phyloP scores from a whole-genome alignment of 2,888 invertebrate genomes.

The Erebia palarica region DNA sequence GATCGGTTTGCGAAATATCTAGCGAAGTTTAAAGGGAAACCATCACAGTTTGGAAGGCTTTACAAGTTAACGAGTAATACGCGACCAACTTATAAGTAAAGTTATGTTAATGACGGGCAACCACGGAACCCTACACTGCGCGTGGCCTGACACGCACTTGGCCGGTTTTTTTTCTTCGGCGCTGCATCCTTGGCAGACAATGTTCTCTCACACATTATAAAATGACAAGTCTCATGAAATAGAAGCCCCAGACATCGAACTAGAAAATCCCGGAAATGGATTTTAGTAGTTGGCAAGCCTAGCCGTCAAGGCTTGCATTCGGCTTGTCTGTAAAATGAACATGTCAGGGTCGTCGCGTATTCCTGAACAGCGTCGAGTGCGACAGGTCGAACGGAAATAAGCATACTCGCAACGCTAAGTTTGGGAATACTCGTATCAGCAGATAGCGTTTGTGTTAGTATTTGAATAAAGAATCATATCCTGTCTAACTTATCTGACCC shows the following conservation, averaged over 20 bases:
- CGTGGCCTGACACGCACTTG: neutral
- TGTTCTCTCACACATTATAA: too few species aligned
- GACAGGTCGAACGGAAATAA: conserved; percentile 80
- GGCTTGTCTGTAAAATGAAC: conserved; percentile 73
- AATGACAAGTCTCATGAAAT: neutral
- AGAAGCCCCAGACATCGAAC: neutral
- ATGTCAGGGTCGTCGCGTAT: conserved; percentile 64
- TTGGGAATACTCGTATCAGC: conserved; percentile 63
- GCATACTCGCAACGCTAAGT: conserved; percentile 74
- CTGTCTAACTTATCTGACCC: neutral
- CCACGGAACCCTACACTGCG: neutral
- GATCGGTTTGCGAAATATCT: too few species aligned
- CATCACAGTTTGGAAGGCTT: neutral
- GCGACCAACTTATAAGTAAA: too few species aligned
- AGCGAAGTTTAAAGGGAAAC: too few species aligned
- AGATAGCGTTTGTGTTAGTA: neutral
- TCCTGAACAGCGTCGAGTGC: conserved; percentile 71
- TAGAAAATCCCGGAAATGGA: neutral
- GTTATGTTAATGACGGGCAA: too few species aligned
- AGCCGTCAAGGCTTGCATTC: conserved; percentile 72
- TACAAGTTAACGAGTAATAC: neutral
- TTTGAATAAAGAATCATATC: conserved; percentile 2
- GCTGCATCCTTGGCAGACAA: neutral
- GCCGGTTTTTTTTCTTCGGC: neutral
- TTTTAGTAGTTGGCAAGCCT: conserved; percentile 4